Percentiles rank a stretch among this genome's conserved stretches.
Conservation (phyloP, 1,140 invertebrate genomes). For the Phymastichus coffea region DNA sequence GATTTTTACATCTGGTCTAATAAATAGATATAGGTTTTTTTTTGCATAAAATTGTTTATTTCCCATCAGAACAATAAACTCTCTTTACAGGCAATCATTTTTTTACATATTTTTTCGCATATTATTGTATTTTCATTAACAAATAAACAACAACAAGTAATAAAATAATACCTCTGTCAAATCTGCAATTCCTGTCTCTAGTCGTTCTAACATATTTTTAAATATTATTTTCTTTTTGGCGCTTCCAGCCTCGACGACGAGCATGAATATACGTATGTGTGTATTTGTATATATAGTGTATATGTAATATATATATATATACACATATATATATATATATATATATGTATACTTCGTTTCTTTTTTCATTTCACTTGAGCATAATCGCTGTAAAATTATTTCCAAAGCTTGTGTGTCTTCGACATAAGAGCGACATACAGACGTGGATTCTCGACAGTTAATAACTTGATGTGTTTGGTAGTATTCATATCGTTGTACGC, state of each 20-base stretch:
- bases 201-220: constrained; percentile 16
- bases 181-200: constrained; percentile 24
- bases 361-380: too few species aligned
- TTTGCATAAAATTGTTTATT: constrained; percentile 23
- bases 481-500: constrained; percentile 10
- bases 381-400: constrained; percentile 7
- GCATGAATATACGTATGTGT: too few species aligned
- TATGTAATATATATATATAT: too few species aligned
- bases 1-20: too few species aligned
- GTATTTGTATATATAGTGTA: too few species aligned
- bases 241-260: too few species aligned
- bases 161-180: constrained; percentile 28
- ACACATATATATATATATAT: not conserved
- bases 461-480: constrained; percentile 28
- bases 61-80: constrained; percentile 22
- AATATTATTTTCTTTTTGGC: constrained; percentile 12
- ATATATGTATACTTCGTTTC: constrained; percentile 5
- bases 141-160: constrained; percentile 25
- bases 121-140: constrained; percentile 17
- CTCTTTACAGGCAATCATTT: constrained; percentile 18
- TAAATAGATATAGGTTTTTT: too few species aligned
- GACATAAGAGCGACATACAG: too few species aligned
- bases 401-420: constrained; percentile 11
- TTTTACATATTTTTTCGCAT: constrained; percentile 8
- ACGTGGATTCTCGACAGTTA: not conserved